Base-by-base conservation (phyloP, 2,888 invertebrate genomes). In the Agriopis aurantiaria region DNA sequence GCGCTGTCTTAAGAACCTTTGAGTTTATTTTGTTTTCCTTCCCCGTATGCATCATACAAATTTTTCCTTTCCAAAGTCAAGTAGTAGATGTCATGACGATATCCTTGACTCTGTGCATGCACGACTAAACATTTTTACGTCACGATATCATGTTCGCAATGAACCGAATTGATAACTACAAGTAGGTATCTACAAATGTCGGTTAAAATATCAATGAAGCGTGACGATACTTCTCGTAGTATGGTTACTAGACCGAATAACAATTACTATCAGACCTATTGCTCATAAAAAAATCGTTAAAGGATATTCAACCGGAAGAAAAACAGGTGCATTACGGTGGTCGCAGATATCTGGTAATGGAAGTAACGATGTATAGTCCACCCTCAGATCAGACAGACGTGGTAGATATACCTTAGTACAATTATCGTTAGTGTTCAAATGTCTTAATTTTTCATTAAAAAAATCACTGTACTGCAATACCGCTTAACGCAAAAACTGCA, bases 241-340 rank as follows among this genome's bases (percentile, higher is more conserved):
- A 74, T 60, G 69, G 59, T 74, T 71, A 75, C 72, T 76, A 76
- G 75, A 77, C 72, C 77, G 72, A 65, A 56, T 17, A 74, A 69
- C 64, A 66, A 68, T 73, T 72, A 73, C 61, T 65, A 71, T 63
- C 58, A 65, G 65, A 65, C 51, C 62, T 71, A n/a, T 51, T 45
- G 46, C 41, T 66, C 51, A 51, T 52, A 65, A 65, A 65, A 66
- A 23, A 58, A 33, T 0, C 40, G 14, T 11, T 8, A 43, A 55
- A 33, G 11, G 49, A 10, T 12, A 53, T 40, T 40, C 14, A 49
- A 66, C 59, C 55, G 63, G 59, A 59, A 53, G 41, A 58, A 55
- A 59, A 52, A 17, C 46, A 14, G 23, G 43, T 59, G 41, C 40
- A 56, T n/a, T 60, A 51, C 51, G 17, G 53, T 53, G 23, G 8